phyloP scores from a whole-genome alignment of 2,797 vertebrate species.

The Acrocephalus scirpaceus region DNA sequence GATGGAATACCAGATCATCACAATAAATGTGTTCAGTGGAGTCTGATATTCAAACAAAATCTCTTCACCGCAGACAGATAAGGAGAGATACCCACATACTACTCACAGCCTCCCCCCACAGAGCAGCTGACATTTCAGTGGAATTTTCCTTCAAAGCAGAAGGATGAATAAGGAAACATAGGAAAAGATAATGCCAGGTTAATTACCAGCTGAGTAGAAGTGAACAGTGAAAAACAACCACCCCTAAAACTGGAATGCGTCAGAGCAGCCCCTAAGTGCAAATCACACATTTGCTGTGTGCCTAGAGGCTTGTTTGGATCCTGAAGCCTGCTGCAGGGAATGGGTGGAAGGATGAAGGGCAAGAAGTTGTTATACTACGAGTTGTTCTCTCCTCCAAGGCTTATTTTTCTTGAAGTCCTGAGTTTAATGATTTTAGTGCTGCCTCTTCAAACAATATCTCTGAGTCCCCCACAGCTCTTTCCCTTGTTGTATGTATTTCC shows the following conservation, averaged over 20 bases:
- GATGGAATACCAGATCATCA: neutral
- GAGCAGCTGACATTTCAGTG: neutral
- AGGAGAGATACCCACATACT: neutral
- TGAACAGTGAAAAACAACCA: neutral
- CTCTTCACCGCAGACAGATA: neutral
- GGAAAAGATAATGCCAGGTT: neutral
- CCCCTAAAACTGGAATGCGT: neutral
- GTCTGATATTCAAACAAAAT: neutral
- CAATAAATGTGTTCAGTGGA: neutral
- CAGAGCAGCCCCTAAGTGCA: neutral
- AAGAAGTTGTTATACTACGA: neutral
- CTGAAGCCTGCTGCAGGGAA: neutral
- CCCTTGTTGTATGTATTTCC: too few relatives aligned
- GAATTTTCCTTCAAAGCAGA: conserved; percentile 4
- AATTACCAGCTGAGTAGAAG: neutral
- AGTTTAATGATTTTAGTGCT: neutral
- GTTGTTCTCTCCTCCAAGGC: neutral
- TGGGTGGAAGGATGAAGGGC: neutral
- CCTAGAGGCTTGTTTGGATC: neutral
- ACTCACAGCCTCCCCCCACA: neutral
- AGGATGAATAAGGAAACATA: neutral
- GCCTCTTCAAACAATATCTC: neutral
- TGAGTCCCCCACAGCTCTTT: neutral
- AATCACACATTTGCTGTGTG: neutral
- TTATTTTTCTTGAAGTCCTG: neutral